A percentile compares a stretch with the other conserved stretches of the same genome.
Evolutionary conservation across 2,888 invertebrate genomes (phyloP).

Genomic region (Petrophora chlorosata): DNA sequence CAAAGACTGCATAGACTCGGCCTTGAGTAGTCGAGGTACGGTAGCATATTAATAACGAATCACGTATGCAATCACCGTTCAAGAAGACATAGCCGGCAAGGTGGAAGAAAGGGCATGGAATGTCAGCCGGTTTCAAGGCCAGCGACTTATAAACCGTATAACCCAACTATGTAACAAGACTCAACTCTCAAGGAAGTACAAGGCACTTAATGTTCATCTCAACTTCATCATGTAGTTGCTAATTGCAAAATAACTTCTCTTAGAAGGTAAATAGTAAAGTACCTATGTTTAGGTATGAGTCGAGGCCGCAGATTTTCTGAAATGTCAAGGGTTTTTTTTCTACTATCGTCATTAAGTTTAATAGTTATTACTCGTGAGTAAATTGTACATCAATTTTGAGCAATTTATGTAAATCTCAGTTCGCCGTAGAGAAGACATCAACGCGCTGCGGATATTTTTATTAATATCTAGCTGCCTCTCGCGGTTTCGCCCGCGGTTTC

Average conservation of each 20-base stretch:
- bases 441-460: conserved; percentile 13
- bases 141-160: conserved; percentile 54
- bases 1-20: conserved; percentile 59
- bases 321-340: conserved; percentile 75
- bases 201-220: conserved; percentile 37
- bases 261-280: conserved; percentile 64
- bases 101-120: conserved; percentile 82
- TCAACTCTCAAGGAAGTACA: conserved; percentile 40
- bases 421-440: conserved; percentile 24
- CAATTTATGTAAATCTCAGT: conserved; percentile 30
- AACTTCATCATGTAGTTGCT: conserved; percentile 48
- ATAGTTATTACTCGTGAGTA: conserved; percentile 31
- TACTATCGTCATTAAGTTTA: conserved; percentile 48
- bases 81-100: conserved; percentile 76
- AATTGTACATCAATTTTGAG: conserved; percentile 37
- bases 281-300: conserved; percentile 54
- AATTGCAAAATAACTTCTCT: conserved; percentile 58
- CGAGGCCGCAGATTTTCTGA: conserved; percentile 62
- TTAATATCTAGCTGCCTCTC: too few species aligned
- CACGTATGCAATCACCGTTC: conserved; percentile 77
- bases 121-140: conserved; percentile 71
- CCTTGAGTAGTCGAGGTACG: conserved; percentile 66
- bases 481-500: too few species aligned
- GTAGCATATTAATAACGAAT: conserved; percentile 77
- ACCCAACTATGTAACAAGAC: conserved; percentile 50